Evolutionary conservation across 92 coral and sea anemone species (phyloP).

Genomic region (Epizoanthus ramosus): DNA sequence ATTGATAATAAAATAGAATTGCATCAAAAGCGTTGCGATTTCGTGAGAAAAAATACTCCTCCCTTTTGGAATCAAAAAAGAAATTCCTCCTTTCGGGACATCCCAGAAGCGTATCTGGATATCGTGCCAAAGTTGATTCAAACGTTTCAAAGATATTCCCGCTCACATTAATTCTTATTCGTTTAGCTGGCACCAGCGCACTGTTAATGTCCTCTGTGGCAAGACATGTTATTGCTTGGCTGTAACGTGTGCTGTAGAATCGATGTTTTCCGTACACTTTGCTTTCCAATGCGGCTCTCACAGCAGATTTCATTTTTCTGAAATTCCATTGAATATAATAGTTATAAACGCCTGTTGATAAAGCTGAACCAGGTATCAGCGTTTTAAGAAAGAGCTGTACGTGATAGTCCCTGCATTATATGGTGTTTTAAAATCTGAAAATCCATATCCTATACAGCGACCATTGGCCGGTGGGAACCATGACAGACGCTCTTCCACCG

Average conservation of each 20-base stretch:
- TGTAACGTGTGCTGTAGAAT: constrained; percentile 18
- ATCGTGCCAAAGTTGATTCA: constrained; percentile 81
- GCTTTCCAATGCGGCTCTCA: constrained; percentile 22
- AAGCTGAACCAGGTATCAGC: too few relatives aligned
- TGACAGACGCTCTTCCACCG: background rate
- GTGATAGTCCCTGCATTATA: too few relatives aligned
- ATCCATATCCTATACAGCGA: too few relatives aligned
- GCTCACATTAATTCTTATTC: constrained; percentile 80
- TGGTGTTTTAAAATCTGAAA: too few relatives aligned
- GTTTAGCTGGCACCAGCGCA: background rate
- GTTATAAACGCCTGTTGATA: background rate
- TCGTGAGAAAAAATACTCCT: constrained; percentile 87
- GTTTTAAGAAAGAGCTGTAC: background rate
- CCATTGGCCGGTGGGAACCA: too few relatives aligned
- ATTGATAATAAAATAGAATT: constrained; percentile 91
- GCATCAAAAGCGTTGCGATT: constrained; percentile 93
- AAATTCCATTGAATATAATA: background rate
- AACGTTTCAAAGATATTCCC: constrained; percentile 84
- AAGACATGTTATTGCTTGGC: background rate
- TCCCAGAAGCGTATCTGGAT: constrained; percentile 87
- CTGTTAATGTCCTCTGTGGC: background rate
- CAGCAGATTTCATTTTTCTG: constrained; percentile 15
- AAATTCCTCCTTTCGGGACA: constrained; percentile 64
- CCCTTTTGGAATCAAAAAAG: constrained; percentile 69
- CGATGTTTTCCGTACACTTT: background rate